Conservation (phyloP, 2,113 vertebrate species). For the Ictidomys tridecemlineatus region DNA sequence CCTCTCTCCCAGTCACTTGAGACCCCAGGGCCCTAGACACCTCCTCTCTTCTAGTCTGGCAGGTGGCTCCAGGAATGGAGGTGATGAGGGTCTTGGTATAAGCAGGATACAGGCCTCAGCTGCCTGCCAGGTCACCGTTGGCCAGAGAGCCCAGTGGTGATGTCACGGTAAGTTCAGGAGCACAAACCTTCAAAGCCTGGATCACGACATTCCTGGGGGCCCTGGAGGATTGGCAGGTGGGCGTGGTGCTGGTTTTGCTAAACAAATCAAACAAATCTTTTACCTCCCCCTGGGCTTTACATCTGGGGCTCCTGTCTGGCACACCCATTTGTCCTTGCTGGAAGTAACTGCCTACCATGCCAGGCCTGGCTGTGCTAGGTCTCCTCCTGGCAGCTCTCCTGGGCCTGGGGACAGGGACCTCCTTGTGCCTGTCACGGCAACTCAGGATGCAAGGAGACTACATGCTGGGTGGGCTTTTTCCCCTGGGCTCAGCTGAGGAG, state of each 20-base stretch:
- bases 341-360: conserved; percentile 34
- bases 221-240: neutral
- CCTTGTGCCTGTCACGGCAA: conserved; percentile 84
- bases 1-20: fast-evolving
- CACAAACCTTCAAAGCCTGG: neutral
- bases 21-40: neutral
- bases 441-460: conserved; percentile 90
- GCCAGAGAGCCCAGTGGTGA: neutral
- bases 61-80: neutral
- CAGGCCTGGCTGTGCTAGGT: neutral
- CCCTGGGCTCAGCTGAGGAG: conserved; percentile 84
- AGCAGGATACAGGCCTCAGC: neutral
- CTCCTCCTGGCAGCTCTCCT: neutral
- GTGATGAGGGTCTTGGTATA: neutral
- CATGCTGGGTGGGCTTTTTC: conserved; percentile 93
- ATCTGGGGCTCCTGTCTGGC: neutral
- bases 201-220: neutral
- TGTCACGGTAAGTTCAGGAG: fast-evolving
- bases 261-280: conserved; percentile 88
- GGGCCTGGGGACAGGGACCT: conserved; percentile 4
- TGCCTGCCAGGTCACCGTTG: neutral
- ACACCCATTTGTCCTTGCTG: neutral
- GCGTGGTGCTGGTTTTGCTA: conserved; percentile 69
- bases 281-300: neutral
- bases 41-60: neutral